These are phyloP conservation scores for Augiades crinisus DNA, from an alignment of 2,888 invertebrate species.

Conservation along the genomic window DNA sequence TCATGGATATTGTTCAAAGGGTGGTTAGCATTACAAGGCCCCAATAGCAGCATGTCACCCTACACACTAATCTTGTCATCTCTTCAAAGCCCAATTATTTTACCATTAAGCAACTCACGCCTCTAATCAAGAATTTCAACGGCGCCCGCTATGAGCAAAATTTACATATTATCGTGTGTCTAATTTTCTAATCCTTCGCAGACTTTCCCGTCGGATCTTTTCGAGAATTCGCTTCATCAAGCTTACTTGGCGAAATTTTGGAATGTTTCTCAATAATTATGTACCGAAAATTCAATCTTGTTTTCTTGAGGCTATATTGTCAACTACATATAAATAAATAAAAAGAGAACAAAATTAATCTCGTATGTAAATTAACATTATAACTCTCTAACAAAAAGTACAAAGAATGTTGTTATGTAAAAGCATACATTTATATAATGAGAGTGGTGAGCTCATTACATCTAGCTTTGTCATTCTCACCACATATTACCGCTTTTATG, in stretches of 20 bases:
- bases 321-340: too few relatives aligned
- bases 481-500: constrained; percentile 14
- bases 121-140: constrained; percentile 18
- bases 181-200: constrained; percentile 18
- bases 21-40: background rate
- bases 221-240: constrained; percentile 11
- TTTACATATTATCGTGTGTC: constrained; percentile 24
- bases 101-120: constrained; percentile 21
- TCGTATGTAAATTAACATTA: too few relatives aligned
- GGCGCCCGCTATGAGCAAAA: constrained; percentile 14
- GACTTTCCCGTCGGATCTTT: constrained; percentile 10
- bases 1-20: too few relatives aligned
- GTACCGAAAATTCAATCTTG: too few relatives aligned
- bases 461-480: constrained; percentile 17
- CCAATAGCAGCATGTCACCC: background rate
- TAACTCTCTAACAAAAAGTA: too few relatives aligned
- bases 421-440: constrained; percentile 12
- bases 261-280: background rate
- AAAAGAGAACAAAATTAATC: too few relatives aligned
- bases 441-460: constrained; percentile 19
- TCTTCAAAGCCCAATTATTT: constrained; percentile 18
- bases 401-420: too few relatives aligned
- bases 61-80: constrained; percentile 11
- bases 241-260: background rate
- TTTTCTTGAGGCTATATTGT: too few relatives aligned